Percentiles rank a stretch among this genome's conserved stretches.
Conservation (phyloP, 37 sponge, comb jelly and placozoan species). For the Geodia barretti region DNA sequence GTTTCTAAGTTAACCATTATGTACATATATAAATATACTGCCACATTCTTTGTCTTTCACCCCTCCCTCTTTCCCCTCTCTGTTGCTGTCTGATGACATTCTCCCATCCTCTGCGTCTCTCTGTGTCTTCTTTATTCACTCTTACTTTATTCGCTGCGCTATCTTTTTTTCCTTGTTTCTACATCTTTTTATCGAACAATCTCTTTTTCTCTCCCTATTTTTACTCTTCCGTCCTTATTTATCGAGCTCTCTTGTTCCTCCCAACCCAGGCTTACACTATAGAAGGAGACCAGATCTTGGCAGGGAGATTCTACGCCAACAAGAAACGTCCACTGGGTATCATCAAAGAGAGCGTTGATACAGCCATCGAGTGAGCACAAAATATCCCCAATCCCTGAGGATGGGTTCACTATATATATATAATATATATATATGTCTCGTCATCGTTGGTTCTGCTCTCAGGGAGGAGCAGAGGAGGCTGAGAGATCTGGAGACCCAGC, state of each 20-base stretch:
- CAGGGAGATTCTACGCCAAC: slow-evolving; percentile 44
- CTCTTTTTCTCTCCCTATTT: too few species aligned
- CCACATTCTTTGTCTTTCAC: background rate
- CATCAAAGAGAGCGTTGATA: slow-evolving; percentile 37
- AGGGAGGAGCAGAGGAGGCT: background rate
- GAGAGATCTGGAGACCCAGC: background rate
- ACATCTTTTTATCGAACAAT: too few species aligned
- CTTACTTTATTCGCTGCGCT: too few species aligned
- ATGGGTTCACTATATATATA: too few species aligned
- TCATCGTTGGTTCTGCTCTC: too few species aligned
- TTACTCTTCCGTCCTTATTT: too few species aligned
- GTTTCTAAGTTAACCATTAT: background rate
- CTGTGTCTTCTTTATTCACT: too few species aligned
- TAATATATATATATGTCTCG: too few species aligned
- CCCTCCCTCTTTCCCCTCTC: background rate
- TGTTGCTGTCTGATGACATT: background rate
- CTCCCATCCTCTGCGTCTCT: background rate
- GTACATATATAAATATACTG: background rate
- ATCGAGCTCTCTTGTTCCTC: too few species aligned
- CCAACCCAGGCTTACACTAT: slow-evolving; percentile 45
- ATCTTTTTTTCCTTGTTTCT: too few species aligned
- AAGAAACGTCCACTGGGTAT: slow-evolving; percentile 28
- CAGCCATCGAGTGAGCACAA: slow-evolving; percentile 13
- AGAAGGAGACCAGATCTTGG: slow-evolving; percentile 43
- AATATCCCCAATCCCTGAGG: too few species aligned